Base-by-base conservation (phyloP, 2,888 invertebrate species). In the Aplocera efformata region DNA sequence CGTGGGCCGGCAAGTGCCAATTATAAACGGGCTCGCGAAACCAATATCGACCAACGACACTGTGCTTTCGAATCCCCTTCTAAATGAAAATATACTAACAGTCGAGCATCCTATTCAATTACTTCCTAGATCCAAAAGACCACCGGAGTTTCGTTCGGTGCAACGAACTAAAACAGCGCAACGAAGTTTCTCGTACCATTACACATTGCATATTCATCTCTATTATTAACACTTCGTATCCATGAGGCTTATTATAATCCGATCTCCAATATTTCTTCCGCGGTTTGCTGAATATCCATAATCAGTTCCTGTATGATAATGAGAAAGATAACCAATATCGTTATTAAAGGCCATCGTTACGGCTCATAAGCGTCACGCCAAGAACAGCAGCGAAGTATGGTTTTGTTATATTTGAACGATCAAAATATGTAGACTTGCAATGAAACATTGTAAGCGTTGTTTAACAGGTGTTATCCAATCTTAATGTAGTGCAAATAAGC, bases 331-430 rank as follows among this genome's bases (percentile, higher is more conserved):
- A 58, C 53, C 56, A 58, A 63, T 63, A 62, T 56, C 60, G 63
- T 65, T 63, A 68, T 61, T 63, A 63, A 72, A 60, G 45, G 60
- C 58, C 59, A 60, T 45, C 64, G 76, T 71, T 59, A 64, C 62
- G 73, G 66, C 72, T 76, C 74, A 72, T 68, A 56, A 60, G 63
- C 51, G 59, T 56, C 72, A 68, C 67, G 72, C 69, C 53, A 56
- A 55, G 48, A 29, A 13, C 9, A 7, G 20, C 20, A 35, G 13
- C 17, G 22, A 26, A 10, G 27, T 23, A 31, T 8, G 27, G 41
- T 42, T 35, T 41, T 41, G 30, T 34, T 9, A 34, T 34, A 28
- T 20, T 8, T 32, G 23, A 9, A 28, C 30, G 59, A 58, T 35
- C 41, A 35, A 60, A 61, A 64, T 67, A 65, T 53, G n/a, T n/a